Evolutionary conservation across 2,797 vertebrate genomes (phyloP), one percentile per base, ranked within the genome.

Genomic region (Typhlichthys subterraneus): DNA sequence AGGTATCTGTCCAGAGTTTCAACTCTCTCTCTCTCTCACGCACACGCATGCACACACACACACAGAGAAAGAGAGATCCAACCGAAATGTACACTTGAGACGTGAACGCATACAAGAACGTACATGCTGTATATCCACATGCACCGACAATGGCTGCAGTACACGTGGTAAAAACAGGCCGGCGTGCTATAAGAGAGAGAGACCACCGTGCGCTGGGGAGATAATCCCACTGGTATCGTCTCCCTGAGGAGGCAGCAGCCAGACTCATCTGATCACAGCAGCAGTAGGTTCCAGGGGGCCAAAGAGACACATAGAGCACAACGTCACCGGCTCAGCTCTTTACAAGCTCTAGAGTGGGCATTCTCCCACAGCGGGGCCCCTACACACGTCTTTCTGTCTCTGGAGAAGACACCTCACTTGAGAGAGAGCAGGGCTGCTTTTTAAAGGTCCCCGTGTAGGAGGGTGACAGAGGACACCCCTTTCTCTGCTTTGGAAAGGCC

Each of bases 361-460:
- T 85, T 80, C 82, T 85, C 82, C 82, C 72, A 55, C 78, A 70
- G 72, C 71, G 77, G 70, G 70, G 68, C 67, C 59, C 67, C 82
- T 69, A 72, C 70, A 72, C 73, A 79, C 48, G 46, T 71, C 63
- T 80, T 75, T 85, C 83, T 85, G 81, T 89, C 73, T 81, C 73
- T 82, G 14, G 70, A 84, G 82, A 82, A 81, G 87, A 89, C 80
- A 68, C 84, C 85, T 88, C 87, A 87, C 85, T 89, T 85, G 79
- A 89, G 85, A 83, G 81, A 65, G 65, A 81, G 84, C 82, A 79
- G 77, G 76, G 74, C 73, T 78, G 75, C 76, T 71, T 82, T 85
- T 85, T 85, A 81, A 82, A 81, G 85, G 77, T 83, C 75, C 70
- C 77, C 77, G 78, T 84, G 71, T 84, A 83, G 73, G 68, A 70